phyloP scores from a whole-genome alignment of 2,113 vertebrate species.

The Benitochromis conjunctus region DNA sequence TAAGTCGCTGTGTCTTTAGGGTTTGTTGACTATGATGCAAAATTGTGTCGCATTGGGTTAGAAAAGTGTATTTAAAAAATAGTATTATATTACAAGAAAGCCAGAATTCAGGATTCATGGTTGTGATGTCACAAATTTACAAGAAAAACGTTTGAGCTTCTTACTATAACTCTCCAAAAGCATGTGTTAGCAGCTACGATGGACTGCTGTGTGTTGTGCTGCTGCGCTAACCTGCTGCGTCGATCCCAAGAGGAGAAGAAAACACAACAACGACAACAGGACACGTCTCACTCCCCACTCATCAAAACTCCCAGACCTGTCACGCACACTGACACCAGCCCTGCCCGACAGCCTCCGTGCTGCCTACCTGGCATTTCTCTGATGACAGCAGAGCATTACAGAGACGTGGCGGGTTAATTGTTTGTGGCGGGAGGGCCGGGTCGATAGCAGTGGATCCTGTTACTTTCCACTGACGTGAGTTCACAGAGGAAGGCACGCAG shows the following conservation, averaged over 20 bases:
- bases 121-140: not conserved
- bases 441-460: not conserved
- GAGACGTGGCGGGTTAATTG: not conserved
- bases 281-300: not conserved
- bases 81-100: not conserved
- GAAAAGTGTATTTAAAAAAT: too few species aligned
- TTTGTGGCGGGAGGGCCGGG: not conserved
- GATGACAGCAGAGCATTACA: not conserved
- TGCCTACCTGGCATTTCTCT: not conserved
- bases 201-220: not conserved
- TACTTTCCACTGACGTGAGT: constrained; percentile 6
- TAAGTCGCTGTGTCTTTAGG: not conserved
- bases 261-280: not conserved
- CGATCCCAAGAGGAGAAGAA: not conserved
- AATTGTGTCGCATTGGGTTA: too few species aligned
- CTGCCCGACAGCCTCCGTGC: not conserved
- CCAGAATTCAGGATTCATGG: not conserved
- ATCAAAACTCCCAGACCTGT: not conserved
- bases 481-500: not conserved
- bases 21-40: not conserved
- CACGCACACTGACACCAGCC: not conserved
- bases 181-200: not conserved
- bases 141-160: not conserved
- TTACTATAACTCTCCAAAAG: not conserved
- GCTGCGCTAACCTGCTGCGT: not conserved